Percentiles rank a stretch among this genome's conserved stretches.
These are phyloP conservation scores for Leiothrix lutea DNA, from an alignment of 2,113 vertebrate genomes.

Conservation along the genomic window DNA sequence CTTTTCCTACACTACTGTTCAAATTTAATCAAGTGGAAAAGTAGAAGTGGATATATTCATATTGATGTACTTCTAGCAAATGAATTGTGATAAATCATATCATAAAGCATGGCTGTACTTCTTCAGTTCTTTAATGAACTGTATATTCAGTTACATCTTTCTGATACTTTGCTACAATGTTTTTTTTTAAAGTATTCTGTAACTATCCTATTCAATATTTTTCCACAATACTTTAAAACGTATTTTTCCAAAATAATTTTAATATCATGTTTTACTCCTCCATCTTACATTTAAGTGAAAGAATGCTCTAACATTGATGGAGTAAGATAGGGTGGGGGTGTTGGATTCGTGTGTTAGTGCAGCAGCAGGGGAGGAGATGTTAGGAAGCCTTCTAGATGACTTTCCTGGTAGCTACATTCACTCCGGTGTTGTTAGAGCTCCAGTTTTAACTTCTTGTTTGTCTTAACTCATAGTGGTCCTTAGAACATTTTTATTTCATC, in stretches of 20 bases:
- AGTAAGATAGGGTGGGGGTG: accelerated
- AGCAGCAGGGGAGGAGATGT: neutral
- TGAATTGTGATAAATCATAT: neutral
- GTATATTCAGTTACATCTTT: neutral
- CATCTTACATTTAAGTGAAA: neutral
- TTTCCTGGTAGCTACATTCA: neutral
- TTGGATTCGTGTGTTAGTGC: neutral
- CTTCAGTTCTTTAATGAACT: neutral
- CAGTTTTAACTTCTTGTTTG: neutral
- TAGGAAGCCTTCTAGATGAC: neutral
- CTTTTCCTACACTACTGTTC: neutral
- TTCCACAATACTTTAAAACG: neutral
- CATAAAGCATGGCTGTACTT: neutral
- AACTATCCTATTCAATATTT: neutral
- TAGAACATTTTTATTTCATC: neutral
- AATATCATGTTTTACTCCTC: neutral
- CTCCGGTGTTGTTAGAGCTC: neutral
- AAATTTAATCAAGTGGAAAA: neutral
- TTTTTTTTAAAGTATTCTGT: neutral
- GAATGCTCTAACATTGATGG: neutral
- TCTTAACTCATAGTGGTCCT: neutral
- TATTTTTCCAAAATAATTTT: neutral
- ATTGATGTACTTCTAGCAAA: neutral
- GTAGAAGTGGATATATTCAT: neutral
- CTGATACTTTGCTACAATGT: neutral